phyloP scores from a whole-genome alignment of 2,888 invertebrate genomes.

The Dicycla oo region DNA sequence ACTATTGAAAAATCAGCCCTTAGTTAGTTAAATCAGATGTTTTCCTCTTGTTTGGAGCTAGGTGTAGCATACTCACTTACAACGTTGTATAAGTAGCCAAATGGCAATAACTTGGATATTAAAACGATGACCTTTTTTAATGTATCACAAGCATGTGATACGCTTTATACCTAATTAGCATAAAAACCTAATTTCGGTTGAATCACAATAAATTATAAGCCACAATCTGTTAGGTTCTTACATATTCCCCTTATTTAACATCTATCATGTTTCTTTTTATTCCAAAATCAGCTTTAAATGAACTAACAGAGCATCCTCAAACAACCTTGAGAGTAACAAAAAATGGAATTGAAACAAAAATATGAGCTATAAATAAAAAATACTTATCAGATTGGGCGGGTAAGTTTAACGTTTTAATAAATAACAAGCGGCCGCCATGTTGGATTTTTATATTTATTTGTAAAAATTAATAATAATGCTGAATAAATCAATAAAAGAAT shows the following conservation, averaged over 20 bases:
- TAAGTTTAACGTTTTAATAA: constrained; percentile 83
- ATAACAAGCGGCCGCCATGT: constrained; percentile 77
- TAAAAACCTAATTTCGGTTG: constrained; percentile 36
- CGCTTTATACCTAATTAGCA: constrained; percentile 34
- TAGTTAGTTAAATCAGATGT: background rate
- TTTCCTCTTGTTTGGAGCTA: background rate
- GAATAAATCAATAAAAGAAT: constrained; percentile 90
- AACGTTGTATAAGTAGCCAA: too few relatives aligned
- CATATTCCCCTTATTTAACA: constrained; percentile 24
- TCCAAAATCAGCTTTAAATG: constrained; percentile 49
- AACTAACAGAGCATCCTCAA: constrained; percentile 65
- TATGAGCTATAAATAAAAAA: constrained; percentile 78
- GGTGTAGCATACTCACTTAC: background rate
- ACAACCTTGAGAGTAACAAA: constrained; percentile 68
- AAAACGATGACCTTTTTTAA: constrained; percentile 17
- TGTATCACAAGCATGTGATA: constrained; percentile 15
- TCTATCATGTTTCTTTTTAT: constrained; percentile 40
- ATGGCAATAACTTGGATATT: background rate
- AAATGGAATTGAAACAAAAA: constrained; percentile 74
- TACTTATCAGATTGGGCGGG: constrained; percentile 86
- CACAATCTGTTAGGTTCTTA: background rate
- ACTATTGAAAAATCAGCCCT: too few relatives aligned
- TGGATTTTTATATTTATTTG: constrained; percentile 72
- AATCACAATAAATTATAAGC: constrained; percentile 38
- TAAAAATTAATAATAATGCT: constrained; percentile 88